Evolutionary conservation across 2,113 vertebrate species (phyloP).

Genomic region (Tursiops truncatus): DNA sequence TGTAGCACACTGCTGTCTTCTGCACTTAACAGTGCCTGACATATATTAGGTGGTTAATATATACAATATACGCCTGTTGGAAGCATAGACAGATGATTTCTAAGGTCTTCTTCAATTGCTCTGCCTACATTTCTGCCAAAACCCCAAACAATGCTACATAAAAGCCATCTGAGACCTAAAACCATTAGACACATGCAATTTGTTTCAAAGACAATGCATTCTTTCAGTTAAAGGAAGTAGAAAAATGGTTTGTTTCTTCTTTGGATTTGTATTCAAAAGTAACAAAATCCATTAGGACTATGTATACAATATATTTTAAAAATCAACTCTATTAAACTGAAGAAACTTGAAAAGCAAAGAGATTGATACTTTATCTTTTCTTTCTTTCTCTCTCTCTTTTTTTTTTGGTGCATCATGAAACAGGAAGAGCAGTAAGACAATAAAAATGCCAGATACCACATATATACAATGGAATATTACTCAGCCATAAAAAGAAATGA

Average conservation of each 20-base stretch:
- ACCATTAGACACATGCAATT: background rate
- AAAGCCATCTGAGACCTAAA: background rate
- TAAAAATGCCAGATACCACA: background rate
- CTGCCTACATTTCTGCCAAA: background rate
- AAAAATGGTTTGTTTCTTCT: background rate
- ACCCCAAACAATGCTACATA: background rate
- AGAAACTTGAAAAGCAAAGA: slow-evolving; percentile 16
- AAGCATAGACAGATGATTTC: background rate
- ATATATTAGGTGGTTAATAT: background rate
- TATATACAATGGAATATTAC: no score
- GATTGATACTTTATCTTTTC: background rate
- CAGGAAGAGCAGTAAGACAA: background rate
- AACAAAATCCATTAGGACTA: background rate
- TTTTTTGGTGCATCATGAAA: background rate
- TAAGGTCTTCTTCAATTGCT: background rate
- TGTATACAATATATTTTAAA: background rate
- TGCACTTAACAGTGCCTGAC: background rate
- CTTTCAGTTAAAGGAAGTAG: background rate
- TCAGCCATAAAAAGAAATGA: no score
- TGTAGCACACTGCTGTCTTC: background rate
- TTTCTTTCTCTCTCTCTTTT: background rate
- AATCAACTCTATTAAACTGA: slow-evolving; percentile 6
- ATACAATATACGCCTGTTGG: background rate
- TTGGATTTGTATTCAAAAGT: background rate
- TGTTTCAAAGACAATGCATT: background rate